Percentiles rank a stretch among this genome's conserved stretches.
These are phyloP conservation scores for Chloroceryle amazona DNA, from an alignment of 2,797 vertebrate genomes.

Conservation along the genomic window DNA sequence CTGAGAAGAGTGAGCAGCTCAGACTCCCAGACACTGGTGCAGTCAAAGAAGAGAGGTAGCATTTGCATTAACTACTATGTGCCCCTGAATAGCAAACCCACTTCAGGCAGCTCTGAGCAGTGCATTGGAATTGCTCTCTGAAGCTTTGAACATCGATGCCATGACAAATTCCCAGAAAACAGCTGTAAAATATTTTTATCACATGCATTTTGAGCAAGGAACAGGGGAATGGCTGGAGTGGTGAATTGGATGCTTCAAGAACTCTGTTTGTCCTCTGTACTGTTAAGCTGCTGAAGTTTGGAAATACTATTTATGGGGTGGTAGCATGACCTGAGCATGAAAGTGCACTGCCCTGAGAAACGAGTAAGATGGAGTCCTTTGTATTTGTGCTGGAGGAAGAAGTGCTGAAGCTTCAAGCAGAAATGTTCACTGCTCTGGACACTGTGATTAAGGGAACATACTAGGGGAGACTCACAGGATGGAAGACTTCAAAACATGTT, in stretches of 20 bases:
- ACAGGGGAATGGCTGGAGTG: background rate
- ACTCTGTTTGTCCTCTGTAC: background rate
- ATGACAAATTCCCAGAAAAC: background rate
- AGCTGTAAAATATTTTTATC: slow-evolving; percentile 1
- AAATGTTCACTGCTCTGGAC: background rate
- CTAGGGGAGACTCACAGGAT: background rate
- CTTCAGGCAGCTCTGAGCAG: background rate
- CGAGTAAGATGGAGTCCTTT: background rate
- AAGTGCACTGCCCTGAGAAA: background rate
- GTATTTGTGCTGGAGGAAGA: background rate
- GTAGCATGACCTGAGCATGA: background rate
- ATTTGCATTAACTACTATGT: background rate
- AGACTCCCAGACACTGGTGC: background rate
- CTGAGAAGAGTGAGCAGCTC: background rate
- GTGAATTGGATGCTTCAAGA: background rate
- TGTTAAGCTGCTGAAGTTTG: background rate
- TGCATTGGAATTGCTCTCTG: background rate
- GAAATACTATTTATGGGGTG: background rate
- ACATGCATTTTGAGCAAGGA: background rate
- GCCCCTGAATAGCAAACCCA: background rate
- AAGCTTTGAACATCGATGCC: background rate
- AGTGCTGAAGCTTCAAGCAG: background rate
- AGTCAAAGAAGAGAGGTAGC: background rate
- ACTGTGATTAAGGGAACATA: background rate
- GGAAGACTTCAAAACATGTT: background rate